These are phyloP conservation scores for Lasioglossum leucozonium DNA, from an alignment of 2,888 invertebrate species.

Conservation along the genomic window DNA sequence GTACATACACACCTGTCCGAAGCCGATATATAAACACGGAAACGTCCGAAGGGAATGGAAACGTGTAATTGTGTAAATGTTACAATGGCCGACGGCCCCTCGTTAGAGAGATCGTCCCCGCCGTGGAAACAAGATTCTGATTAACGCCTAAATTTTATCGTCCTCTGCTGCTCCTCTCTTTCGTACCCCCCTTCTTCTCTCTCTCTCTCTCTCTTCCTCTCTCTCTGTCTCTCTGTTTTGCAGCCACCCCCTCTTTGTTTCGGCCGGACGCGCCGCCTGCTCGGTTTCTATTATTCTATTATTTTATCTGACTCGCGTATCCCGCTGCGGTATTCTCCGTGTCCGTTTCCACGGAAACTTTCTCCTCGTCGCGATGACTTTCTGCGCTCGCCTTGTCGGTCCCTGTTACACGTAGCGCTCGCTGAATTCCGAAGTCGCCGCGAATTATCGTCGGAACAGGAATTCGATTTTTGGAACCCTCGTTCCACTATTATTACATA, in stretches of 20 bases:
- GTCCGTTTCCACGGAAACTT: conserved; percentile 12
- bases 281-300: conserved; percentile 8
- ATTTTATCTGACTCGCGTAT: conserved; percentile 12
- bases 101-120: conserved; percentile 70
- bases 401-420: not conserved
- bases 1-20: conserved; percentile 19
- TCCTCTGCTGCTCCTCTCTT: conserved; percentile 37
- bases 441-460: not conserved
- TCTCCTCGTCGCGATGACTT: conserved; percentile 4
- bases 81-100: conserved; percentile 78
- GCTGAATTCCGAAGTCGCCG: not conserved
- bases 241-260: not conserved
- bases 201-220: not conserved
- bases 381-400: not conserved
- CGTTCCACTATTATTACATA: no score
- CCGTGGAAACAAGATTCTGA: conserved; percentile 80
- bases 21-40: conserved; percentile 69
- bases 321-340: conserved; percentile 7
- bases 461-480: not conserved
- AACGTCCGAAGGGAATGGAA: conserved; percentile 75
- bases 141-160: conserved; percentile 81
- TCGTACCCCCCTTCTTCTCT: not conserved
- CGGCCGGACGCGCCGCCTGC: not conserved
- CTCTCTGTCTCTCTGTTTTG: no score
- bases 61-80: conserved; percentile 81